Evolutionary conservation across 2,797 vertebrate species (phyloP).

Genomic region (Tauraco hartlaubi): DNA sequence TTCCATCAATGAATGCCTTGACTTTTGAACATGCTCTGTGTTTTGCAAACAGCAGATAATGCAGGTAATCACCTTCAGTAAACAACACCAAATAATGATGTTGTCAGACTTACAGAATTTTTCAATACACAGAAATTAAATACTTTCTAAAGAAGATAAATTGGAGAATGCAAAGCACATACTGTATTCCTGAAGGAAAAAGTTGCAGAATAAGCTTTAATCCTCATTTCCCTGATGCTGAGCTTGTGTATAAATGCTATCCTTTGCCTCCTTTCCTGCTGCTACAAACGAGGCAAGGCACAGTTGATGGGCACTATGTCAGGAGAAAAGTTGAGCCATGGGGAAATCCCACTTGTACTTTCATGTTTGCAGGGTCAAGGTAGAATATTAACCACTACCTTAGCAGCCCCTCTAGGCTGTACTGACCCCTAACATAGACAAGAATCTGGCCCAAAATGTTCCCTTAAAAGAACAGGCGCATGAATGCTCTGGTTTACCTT

Average conservation of each 20-base stretch:
- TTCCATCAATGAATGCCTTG: not conserved
- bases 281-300: not conserved
- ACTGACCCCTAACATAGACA: not conserved
- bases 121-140: not conserved
- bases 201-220: not conserved
- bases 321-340: not conserved
- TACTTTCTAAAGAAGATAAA: not conserved
- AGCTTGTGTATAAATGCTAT: not conserved
- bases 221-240: not conserved
- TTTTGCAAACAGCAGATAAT: not conserved
- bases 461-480: not conserved
- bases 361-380: not conserved
- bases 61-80: not conserved
- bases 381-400: not conserved
- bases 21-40: not conserved
- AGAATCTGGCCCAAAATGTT: not conserved
- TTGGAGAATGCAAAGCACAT: not conserved
- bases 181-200: not conserved
- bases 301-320: not conserved
- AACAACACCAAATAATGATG: not conserved
- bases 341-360: not conserved
- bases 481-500: slow-evolving; percentile 11
- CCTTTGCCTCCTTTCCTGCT: not conserved
- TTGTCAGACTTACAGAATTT: not conserved
- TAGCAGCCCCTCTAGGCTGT: not conserved